phyloP scores from a whole-genome alignment of 2,888 invertebrate genomes.

The Meteorus colon region DNA sequence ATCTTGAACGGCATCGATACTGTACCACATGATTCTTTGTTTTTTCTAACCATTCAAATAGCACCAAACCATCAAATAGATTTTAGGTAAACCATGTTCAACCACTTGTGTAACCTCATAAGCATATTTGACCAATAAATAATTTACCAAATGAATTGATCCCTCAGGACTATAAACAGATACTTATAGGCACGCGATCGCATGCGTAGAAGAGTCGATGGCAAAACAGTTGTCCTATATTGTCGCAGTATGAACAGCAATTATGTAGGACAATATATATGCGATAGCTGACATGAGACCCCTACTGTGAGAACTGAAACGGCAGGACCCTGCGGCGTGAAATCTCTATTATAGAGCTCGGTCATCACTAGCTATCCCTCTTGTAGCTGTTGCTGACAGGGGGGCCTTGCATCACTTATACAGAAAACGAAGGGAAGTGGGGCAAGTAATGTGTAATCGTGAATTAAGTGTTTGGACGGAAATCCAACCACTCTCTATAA shows the following conservation, averaged over 20 bases:
- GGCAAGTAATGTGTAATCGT: conserved; percentile 68
- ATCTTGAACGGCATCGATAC: too few relatives aligned
- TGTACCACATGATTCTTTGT: conserved; percentile 55
- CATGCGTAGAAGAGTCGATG: conserved; percentile 26
- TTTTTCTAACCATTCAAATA: conserved; percentile 64
- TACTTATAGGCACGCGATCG: conserved; percentile 72
- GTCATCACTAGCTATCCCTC: conserved; percentile 35
- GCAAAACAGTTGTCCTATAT: conserved; percentile 40
- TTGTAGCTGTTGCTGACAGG: conserved; percentile 59
- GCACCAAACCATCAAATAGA: conserved; percentile 60
- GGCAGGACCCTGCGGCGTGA: conserved; percentile 70
- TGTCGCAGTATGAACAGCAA: conserved; percentile 9
- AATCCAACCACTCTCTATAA: conserved; percentile 45
- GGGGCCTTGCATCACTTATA: conserved; percentile 49
- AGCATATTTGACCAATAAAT: conserved; percentile 72
- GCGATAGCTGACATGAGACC: conserved; percentile 53
- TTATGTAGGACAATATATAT: conserved; percentile 57
- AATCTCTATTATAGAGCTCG: conserved; percentile 72
- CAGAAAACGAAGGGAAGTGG: conserved; percentile 42
- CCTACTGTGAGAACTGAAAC: conserved; percentile 72
- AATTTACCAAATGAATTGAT: conserved; percentile 74
- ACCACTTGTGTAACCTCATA: conserved; percentile 62
- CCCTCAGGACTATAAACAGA: conserved; percentile 73
- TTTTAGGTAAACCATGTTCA: conserved; percentile 63
- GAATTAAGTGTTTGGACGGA: conserved; percentile 69